These are phyloP conservation scores for Proisotoma minuta DNA, from an alignment of 2,888 invertebrate species.

Conservation along the genomic window DNA sequence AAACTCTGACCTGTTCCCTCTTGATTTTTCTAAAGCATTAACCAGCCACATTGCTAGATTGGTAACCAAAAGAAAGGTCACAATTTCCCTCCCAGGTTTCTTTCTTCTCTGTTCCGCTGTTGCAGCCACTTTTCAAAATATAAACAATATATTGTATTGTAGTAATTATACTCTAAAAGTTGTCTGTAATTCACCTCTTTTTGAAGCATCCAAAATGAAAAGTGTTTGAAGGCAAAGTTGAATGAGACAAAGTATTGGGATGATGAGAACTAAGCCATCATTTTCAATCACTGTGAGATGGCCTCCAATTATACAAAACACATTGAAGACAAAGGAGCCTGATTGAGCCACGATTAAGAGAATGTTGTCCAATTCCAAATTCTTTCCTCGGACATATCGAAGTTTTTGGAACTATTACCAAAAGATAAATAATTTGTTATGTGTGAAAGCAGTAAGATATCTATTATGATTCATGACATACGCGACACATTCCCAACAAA, in stretches of 20 bases:
- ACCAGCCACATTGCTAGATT: slow-evolving; percentile 87
- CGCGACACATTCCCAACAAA: slow-evolving; percentile 78
- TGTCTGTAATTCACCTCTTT: slow-evolving; percentile 56
- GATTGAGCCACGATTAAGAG: slow-evolving; percentile 87
- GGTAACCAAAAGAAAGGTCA: slow-evolving; percentile 82
- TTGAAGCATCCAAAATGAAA: slow-evolving; percentile 84
- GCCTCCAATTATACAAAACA: slow-evolving; percentile 85
- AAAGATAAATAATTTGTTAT: not conserved
- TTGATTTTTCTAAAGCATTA: slow-evolving; percentile 52
- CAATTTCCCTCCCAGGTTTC: slow-evolving; percentile 88
- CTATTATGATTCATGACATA: slow-evolving; percentile 31
- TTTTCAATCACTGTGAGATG: slow-evolving; percentile 55
- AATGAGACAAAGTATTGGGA: slow-evolving; percentile 76
- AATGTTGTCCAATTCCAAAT: slow-evolving; percentile 82
- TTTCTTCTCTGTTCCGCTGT: slow-evolving; percentile 66
- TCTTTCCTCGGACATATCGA: slow-evolving; percentile 75
- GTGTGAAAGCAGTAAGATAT: not conserved
- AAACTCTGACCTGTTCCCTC: too few species aligned
- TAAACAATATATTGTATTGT: not conserved
- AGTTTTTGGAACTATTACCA: slow-evolving; percentile 63
- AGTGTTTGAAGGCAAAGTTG: slow-evolving; percentile 87
- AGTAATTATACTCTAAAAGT: not conserved
- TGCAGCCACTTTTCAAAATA: not conserved
- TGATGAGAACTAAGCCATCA: slow-evolving; percentile 73
- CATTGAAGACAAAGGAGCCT: slow-evolving; percentile 88